A percentile compares a stretch with the other conserved stretches of the same genome.
These are phyloP conservation scores for Sula dactylatra DNA, from an alignment of 2,113 vertebrate genomes.

Conservation along the genomic window DNA sequence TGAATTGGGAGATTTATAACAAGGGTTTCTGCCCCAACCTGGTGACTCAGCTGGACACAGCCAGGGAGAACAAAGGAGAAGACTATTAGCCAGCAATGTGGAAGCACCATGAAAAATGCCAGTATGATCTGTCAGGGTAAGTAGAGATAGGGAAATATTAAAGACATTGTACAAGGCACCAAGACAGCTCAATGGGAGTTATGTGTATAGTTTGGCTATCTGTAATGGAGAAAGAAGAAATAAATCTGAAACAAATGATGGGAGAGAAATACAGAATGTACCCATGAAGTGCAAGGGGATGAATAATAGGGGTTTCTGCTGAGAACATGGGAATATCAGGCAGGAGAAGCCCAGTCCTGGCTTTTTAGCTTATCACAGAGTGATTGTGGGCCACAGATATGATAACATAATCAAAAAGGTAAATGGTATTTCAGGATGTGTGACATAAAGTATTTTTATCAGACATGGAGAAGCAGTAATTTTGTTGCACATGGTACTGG, in stretches of 20 bases:
- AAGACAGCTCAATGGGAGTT: not conserved
- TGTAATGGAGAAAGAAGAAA: constrained; percentile 9
- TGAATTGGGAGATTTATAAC: not conserved
- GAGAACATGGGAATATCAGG: not conserved
- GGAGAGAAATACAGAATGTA: not conserved
- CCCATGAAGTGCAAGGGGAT: not conserved
- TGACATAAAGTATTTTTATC: not conserved
- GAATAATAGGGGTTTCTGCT: not conserved
- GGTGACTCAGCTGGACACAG: not conserved
- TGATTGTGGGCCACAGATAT: not conserved
- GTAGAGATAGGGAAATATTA: not conserved
- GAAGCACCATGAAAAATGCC: not conserved
- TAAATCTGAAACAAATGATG: not conserved
- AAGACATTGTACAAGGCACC: not conserved
- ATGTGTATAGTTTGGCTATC: not conserved
- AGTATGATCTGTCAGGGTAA: not conserved
- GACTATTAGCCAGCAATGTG: not conserved
- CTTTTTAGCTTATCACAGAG: not conserved
- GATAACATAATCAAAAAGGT: not conserved
- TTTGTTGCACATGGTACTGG: not conserved
- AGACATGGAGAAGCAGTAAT: not conserved
- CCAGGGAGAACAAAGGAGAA: not conserved
- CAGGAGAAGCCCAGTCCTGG: not conserved
- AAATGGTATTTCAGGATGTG: not conserved
- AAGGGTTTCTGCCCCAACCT: not conserved